A percentile compares a stretch with the other conserved stretches of the same genome.
phyloP scores from a whole-genome alignment of 2,888 invertebrate species.

The Antheraea assamensis region DNA sequence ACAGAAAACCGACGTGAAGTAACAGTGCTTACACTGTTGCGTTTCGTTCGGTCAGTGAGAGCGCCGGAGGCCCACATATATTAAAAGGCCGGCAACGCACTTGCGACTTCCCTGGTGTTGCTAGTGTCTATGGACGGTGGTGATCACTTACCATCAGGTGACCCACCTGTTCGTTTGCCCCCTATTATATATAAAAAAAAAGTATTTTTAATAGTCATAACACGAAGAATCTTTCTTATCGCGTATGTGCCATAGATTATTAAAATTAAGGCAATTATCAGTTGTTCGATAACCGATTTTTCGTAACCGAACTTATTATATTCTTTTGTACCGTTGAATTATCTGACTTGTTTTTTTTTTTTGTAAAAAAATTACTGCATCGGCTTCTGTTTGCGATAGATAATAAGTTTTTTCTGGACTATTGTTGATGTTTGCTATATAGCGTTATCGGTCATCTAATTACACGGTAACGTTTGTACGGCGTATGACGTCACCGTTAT shows the following conservation, averaged over 20 bases:
- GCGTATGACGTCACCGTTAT: neutral
- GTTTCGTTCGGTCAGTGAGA: too few relatives aligned
- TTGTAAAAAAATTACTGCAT: neutral
- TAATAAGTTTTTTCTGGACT: neutral
- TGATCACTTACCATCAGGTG: too few relatives aligned
- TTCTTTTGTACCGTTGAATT: neutral
- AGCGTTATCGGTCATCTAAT: constrained; percentile 10
- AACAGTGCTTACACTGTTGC: too few relatives aligned
- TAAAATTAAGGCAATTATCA: neutral
- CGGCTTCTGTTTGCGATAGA: neutral
- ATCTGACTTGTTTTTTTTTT: neutral
- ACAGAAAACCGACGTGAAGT: too few relatives aligned
- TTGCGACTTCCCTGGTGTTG: too few relatives aligned
- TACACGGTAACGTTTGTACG: neutral
- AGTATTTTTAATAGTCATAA: neutral
- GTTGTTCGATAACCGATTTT: neutral
- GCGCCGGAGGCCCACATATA: too few relatives aligned
- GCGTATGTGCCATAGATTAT: neutral
- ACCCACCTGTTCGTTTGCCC: too few relatives aligned
- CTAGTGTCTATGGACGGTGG: too few relatives aligned
- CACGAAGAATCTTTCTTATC: neutral
- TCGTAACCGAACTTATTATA: neutral
- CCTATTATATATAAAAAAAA: too few relatives aligned
- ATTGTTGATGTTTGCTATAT: neutral
- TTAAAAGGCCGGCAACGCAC: too few relatives aligned